Conservation (phyloP, 2,797 vertebrate species). For the Urophycis tenuis region DNA sequence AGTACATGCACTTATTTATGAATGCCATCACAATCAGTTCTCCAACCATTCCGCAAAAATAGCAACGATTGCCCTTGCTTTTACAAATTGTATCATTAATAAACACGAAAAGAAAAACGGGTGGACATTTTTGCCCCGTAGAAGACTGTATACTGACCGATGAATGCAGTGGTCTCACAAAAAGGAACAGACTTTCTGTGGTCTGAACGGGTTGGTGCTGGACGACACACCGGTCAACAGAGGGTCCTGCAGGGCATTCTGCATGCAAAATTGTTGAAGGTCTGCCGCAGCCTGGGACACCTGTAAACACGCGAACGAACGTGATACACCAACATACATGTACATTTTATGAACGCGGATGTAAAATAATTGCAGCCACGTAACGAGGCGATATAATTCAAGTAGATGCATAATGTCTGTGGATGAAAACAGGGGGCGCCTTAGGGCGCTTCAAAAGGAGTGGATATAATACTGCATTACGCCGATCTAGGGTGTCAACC, state of each 20-base stretch:
- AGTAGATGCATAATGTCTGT: neutral
- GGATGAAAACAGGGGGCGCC: neutral
- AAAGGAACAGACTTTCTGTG: constrained; percentile 72
- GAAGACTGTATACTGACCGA: constrained; percentile 49
- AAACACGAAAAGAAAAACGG: too few species aligned
- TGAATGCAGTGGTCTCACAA: constrained; percentile 67
- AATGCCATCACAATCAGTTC: neutral
- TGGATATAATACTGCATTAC: neutral
- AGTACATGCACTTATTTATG: neutral
- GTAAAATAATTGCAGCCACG: neutral
- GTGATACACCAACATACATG: neutral
- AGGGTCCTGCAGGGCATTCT: constrained; percentile 73
- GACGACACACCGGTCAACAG: constrained; percentile 72
- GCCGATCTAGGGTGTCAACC: neutral
- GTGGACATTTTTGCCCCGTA: neutral
- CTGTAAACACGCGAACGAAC: constrained; percentile 58
- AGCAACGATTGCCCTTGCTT: too few species aligned
- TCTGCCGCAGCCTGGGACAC: constrained; percentile 72
- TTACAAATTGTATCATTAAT: too few species aligned
- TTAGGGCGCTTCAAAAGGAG: neutral
- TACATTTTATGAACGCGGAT: neutral
- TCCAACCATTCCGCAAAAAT: neutral
- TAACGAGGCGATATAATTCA: constrained; percentile 2
- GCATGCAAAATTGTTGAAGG: constrained; percentile 71
- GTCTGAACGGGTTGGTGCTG: constrained; percentile 74